Evolutionary conservation across 2,888 invertebrate genomes (phyloP).

Genomic region (Oscheius sp.): DNA sequence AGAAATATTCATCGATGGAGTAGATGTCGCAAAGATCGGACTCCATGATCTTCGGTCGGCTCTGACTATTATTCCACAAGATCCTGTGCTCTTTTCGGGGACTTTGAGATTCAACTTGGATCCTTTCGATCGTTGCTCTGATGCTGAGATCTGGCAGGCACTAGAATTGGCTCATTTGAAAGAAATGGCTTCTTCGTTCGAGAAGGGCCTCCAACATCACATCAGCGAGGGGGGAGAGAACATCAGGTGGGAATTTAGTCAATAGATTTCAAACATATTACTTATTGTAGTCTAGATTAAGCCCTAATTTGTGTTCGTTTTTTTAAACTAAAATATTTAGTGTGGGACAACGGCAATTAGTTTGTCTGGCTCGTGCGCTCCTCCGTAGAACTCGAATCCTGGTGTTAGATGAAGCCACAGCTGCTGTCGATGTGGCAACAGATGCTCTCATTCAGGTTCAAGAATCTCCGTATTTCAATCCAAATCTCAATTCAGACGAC

Average conservation of each 20-base stretch:
- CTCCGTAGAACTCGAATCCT: conserved; percentile 75
- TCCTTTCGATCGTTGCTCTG: conserved; percentile 58
- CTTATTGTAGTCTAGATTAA: too few species aligned
- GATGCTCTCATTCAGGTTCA: conserved; percentile 51
- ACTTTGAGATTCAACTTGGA: conserved; percentile 67
- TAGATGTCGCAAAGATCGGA: conserved; percentile 83
- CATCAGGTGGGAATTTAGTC: conserved; percentile 50
- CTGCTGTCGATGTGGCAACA: conserved; percentile 74
- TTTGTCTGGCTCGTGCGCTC: conserved; percentile 39
- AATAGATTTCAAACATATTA: not conserved
- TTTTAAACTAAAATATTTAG: too few species aligned
- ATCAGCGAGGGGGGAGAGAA: conserved; percentile 62
- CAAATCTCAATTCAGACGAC: conserved; percentile 74
- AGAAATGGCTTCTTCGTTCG: conserved; percentile 35
- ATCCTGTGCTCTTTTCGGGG: conserved; percentile 67
- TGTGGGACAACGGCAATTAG: conserved; percentile 35
- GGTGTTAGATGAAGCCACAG: conserved; percentile 77
- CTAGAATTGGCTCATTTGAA: conserved; percentile 64
- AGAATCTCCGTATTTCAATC: not conserved
- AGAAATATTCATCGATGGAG: conserved; percentile 83
- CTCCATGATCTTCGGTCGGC: conserved; percentile 85
- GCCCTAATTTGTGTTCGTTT: conserved; percentile 70
- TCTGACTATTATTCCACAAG: conserved; percentile 80
- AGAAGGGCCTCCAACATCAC: conserved; percentile 44
- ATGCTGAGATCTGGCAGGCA: conserved; percentile 52